These are phyloP conservation scores for Trachelipus rathkii DNA, from an alignment of 1,140 invertebrate species.

Conservation along the genomic window DNA sequence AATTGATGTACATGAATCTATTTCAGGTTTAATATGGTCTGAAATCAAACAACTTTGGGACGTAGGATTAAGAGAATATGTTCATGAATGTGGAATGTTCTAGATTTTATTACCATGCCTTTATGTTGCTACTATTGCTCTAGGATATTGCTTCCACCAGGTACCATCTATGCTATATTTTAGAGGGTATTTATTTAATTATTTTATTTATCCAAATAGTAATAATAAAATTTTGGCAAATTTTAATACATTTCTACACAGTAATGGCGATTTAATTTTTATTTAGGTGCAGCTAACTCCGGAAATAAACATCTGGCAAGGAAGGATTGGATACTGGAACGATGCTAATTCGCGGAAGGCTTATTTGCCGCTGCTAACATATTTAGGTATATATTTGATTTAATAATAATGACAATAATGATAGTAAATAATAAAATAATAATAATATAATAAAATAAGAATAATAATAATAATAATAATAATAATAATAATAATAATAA, in stretches of 20 bases:
- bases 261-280: not conserved
- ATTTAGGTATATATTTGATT: slow-evolving; percentile 53
- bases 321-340: slow-evolving; percentile 62
- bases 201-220: not conserved
- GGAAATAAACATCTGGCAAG: slow-evolving; percentile 50
- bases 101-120: slow-evolving; percentile 95
- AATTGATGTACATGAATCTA: not conserved
- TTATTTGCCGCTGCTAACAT: slow-evolving; percentile 64
- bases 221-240: too few relatives aligned
- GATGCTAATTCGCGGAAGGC: slow-evolving; percentile 62
- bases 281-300: slow-evolving; percentile 30
- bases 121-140: slow-evolving; percentile 91
- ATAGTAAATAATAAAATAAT: too few relatives aligned
- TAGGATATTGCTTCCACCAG: slow-evolving; percentile 82
- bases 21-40: slow-evolving; percentile 91
- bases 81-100: slow-evolving; percentile 99
- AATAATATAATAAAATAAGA: too few relatives aligned
- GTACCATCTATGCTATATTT: slow-evolving; percentile 53
- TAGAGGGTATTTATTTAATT: too few relatives aligned
- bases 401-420: too few relatives aligned
- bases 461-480: too few relatives aligned
- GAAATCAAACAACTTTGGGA: slow-evolving; percentile 98
- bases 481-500: too few relatives aligned
- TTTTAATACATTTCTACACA: not conserved
- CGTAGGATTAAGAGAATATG: slow-evolving; percentile 89